A percentile compares a stretch with the other conserved stretches of the same genome.
Evolutionary conservation across 2,888 invertebrate species (phyloP).

Genomic region (Atrina japonica): DNA sequence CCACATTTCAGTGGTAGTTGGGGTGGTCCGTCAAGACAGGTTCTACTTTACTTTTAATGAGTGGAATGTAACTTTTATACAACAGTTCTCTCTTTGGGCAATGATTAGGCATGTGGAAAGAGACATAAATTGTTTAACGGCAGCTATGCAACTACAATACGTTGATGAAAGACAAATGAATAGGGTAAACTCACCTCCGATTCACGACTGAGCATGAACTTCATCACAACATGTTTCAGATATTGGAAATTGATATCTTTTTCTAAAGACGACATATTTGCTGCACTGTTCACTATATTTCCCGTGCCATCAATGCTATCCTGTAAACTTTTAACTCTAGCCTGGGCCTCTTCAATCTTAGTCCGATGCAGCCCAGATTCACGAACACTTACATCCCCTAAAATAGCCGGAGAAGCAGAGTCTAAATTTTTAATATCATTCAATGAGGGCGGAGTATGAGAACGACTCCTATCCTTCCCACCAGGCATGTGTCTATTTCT

Average conservation of each 20-base stretch:
- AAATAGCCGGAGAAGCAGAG: conserved; percentile 17
- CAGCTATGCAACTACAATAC: too few relatives aligned
- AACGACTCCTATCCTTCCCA: too few relatives aligned
- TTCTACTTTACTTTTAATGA: too few relatives aligned
- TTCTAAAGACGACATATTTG: conserved; percentile 68
- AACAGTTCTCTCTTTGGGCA: too few relatives aligned
- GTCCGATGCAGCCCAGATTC: background rate
- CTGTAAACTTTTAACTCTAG: background rate
- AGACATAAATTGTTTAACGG: too few relatives aligned
- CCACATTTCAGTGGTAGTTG: too few relatives aligned
- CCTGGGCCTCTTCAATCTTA: background rate
- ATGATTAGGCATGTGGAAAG: too few relatives aligned
- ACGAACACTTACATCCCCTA: conserved; percentile 20
- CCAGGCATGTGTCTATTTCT: background rate
- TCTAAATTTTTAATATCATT: background rate
- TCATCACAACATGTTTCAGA: conserved; percentile 94
- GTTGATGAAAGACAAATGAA: too few relatives aligned
- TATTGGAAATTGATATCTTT: conserved; percentile 90
- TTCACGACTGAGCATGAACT: conserved; percentile 94
- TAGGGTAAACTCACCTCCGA: conserved; percentile 82
- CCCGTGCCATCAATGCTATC: conserved; percentile 17
- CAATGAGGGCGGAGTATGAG: background rate
- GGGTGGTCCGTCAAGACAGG: too few relatives aligned
- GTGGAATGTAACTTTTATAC: too few relatives aligned
- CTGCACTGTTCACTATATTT: conserved; percentile 15